A percentile compares a stretch with the other conserved stretches of the same genome.
phyloP scores from a whole-genome alignment of 2,888 invertebrate species.

The Iphiclides podalirius region DNA sequence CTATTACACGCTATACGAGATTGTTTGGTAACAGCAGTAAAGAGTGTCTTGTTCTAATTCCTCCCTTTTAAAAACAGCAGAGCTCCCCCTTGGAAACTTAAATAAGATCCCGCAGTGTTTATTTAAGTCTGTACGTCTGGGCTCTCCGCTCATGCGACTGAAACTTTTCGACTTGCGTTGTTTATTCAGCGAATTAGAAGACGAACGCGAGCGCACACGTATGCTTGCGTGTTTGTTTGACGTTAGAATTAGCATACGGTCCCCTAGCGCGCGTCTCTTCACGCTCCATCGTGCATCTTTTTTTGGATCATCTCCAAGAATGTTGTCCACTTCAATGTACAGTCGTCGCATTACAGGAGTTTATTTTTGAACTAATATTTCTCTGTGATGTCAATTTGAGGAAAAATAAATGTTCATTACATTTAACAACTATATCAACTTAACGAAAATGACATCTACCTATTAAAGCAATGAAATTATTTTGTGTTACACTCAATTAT shows the following conservation, averaged over 20 bases:
- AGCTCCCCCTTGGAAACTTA: slow-evolving; percentile 48
- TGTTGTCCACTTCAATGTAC: too few relatives aligned
- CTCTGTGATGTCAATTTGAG: too few relatives aligned
- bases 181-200: slow-evolving; percentile 59
- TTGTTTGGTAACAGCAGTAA: too few relatives aligned
- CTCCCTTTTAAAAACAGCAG: slow-evolving; percentile 25
- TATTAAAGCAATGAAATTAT: too few relatives aligned
- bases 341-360: too few relatives aligned
- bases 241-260: slow-evolving; percentile 53
- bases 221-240: slow-evolving; percentile 56
- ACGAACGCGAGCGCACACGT: slow-evolving; percentile 39
- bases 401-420: too few relatives aligned
- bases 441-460: too few relatives aligned
- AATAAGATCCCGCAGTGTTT: slow-evolving; percentile 64
- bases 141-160: slow-evolving; percentile 42
- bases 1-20: too few relatives aligned
- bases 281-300: slow-evolving; percentile 4
- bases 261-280: slow-evolving; percentile 30
- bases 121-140: slow-evolving; percentile 48
- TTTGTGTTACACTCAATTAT: too few relatives aligned
- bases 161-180: slow-evolving; percentile 44
- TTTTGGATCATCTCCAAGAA: too few relatives aligned
- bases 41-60: slow-evolving; percentile 22
- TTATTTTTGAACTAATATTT: too few relatives aligned
- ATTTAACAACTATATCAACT: too few relatives aligned